Percentiles rank a stretch among this genome's conserved stretches.
Evolutionary conservation across 1,140 invertebrate genomes (phyloP).

Genomic region (Caenorhabditis tropicalis): DNA sequence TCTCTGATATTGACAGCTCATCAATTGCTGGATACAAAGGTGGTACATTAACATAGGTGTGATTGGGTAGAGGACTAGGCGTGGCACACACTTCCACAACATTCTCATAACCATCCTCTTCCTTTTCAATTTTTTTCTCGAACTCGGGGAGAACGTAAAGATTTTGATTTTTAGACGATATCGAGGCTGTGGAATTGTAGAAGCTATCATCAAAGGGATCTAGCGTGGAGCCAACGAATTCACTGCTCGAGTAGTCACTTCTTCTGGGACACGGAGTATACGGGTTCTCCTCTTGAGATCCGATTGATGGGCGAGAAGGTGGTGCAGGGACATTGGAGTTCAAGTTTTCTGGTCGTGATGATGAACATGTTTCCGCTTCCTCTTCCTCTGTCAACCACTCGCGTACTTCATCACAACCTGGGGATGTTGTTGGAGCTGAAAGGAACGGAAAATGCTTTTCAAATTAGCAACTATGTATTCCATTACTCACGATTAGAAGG

Average conservation of each 20-base stretch:
- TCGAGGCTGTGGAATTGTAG: background rate
- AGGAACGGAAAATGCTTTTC: too few relatives aligned
- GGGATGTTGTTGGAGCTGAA: background rate
- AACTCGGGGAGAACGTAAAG: background rate
- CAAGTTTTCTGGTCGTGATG: background rate
- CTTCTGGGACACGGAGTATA: constrained; percentile 20
- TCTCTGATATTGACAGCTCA: background rate
- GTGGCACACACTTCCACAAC: background rate
- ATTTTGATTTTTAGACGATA: background rate
- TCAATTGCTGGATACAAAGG: background rate
- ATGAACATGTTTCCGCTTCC: background rate
- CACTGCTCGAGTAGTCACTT: background rate
- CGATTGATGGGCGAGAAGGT: background rate
- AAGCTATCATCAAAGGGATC: constrained; percentile 18
- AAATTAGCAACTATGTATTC: too few relatives aligned
- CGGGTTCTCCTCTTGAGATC: background rate
- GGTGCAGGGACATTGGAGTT: background rate
- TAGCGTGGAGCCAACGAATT: background rate
- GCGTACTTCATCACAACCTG: background rate
- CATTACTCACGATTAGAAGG: background rate
- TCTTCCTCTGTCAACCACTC: constrained; percentile 35
- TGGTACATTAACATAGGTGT: constrained; percentile 6
- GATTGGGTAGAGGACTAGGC: background rate
- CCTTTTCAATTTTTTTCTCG: background rate
- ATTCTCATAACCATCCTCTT: background rate